These are phyloP conservation scores for Sisyra terminalis DNA, from an alignment of 2,888 invertebrate species.

Conservation along the genomic window DNA sequence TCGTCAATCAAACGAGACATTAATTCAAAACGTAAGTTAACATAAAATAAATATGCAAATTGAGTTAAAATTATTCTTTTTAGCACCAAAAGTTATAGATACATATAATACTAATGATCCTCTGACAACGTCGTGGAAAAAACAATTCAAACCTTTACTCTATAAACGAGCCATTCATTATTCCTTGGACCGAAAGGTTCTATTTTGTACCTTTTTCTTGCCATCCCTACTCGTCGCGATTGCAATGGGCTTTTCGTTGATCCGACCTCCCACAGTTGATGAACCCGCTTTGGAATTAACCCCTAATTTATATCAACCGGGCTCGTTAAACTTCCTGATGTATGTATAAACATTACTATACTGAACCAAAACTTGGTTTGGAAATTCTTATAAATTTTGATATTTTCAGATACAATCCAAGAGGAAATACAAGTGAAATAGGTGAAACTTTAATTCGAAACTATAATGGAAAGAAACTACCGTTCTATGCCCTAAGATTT, in stretches of 20 bases:
- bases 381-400: neutral
- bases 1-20: neutral
- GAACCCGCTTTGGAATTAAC: slow-evolving; percentile 34
- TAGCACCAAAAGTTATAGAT: too few species aligned
- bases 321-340: slow-evolving; percentile 27
- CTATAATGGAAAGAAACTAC: neutral
- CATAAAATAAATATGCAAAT: too few species aligned
- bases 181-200: slow-evolving; percentile 37
- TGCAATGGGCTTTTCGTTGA: slow-evolving; percentile 52
- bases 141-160: slow-evolving; percentile 30
- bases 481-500: neutral
- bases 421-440: neutral
- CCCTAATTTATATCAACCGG: slow-evolving; percentile 31
- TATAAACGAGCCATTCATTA: slow-evolving; percentile 41
- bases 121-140: neutral
- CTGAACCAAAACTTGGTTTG: neutral
- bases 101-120: too few species aligned
- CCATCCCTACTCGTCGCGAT: slow-evolving; percentile 44
- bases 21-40: too few species aligned
- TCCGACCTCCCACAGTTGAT: slow-evolving; percentile 44
- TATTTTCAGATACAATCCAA: slow-evolving; percentile 8
- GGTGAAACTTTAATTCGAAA: neutral
- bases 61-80: too few species aligned
- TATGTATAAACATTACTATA: slow-evolving; percentile 10
- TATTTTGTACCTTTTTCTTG: slow-evolving; percentile 38